phyloP scores from a whole-genome alignment of 2,113 vertebrate species.

The Mirza zaza region DNA sequence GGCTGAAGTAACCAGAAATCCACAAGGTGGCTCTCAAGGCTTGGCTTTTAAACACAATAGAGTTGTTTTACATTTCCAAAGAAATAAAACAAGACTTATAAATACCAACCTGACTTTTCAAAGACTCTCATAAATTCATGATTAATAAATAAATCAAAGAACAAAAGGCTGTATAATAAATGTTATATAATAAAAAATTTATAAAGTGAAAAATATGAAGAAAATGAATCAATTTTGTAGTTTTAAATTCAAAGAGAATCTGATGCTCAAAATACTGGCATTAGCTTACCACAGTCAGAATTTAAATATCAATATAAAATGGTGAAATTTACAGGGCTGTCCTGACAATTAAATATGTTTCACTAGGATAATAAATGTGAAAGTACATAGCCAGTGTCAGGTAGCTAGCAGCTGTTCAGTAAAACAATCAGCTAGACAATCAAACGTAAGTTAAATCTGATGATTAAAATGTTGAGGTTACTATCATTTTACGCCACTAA shows the following conservation, averaged over 20 bases:
- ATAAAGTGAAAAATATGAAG: neutral
- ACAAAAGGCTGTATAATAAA: constrained; percentile 5
- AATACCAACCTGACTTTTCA: constrained; percentile 40
- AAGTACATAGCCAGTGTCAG: neutral
- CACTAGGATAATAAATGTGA: neutral
- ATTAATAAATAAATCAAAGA: neutral
- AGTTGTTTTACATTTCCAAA: constrained; percentile 17
- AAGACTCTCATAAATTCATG: constrained; percentile 30
- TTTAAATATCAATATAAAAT: constrained; percentile 39
- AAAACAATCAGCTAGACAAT: neutral
- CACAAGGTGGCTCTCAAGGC: constrained; percentile 83
- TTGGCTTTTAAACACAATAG: constrained; percentile 58
- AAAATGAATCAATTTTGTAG: neutral
- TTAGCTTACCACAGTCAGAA: neutral
- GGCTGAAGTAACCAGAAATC: constrained; percentile 41
- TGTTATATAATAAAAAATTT: neutral
- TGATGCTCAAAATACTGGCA: neutral
- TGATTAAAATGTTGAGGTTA: neutral
- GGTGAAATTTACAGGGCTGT: neutral
- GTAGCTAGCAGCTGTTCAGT: neutral
- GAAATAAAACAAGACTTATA: constrained; percentile 28
- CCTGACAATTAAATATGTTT: neutral
- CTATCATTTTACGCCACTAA: neutral
- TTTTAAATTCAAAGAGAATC: constrained; percentile 36
- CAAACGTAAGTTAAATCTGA: no score